phyloP scores from a whole-genome alignment of 2,113 vertebrate genomes.

The Vidua chalybeata region DNA sequence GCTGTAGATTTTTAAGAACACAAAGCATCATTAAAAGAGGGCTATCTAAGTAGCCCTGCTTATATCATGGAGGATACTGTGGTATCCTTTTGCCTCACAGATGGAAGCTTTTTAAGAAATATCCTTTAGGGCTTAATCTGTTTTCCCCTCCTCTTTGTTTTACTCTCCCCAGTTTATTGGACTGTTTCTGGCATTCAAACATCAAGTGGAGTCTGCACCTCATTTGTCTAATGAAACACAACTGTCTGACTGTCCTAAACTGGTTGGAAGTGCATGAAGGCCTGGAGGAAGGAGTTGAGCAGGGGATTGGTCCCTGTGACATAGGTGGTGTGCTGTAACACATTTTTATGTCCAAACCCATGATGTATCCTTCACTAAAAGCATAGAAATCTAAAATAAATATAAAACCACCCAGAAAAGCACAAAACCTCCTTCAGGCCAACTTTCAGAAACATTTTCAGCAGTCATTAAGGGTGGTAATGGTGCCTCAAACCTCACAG shows the following conservation, averaged over 20 bases:
- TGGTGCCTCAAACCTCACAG: neutral
- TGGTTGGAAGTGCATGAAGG: neutral
- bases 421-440: neutral
- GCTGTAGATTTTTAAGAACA: neutral
- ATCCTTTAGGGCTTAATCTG: neutral
- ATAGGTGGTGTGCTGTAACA: neutral
- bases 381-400: neutral
- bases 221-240: neutral
- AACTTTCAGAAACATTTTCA: neutral
- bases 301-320: neutral
- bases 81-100: neutral
- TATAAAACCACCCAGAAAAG: neutral
- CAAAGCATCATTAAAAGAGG: rapidly evolving
- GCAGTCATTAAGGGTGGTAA: neutral
- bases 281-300: neutral
- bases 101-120: neutral
- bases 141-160: neutral
- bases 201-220: neutral
- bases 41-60: neutral
- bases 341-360: neutral
- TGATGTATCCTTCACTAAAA: neutral
- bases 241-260: neutral
- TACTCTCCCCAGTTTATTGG: neutral
- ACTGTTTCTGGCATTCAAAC: neutral
- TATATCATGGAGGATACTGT: neutral